A percentile compares a stretch with the other conserved stretches of the same genome.
Evolutionary conservation across 2,888 invertebrate species (phyloP).

Genomic region (Entomobrya proxima): DNA sequence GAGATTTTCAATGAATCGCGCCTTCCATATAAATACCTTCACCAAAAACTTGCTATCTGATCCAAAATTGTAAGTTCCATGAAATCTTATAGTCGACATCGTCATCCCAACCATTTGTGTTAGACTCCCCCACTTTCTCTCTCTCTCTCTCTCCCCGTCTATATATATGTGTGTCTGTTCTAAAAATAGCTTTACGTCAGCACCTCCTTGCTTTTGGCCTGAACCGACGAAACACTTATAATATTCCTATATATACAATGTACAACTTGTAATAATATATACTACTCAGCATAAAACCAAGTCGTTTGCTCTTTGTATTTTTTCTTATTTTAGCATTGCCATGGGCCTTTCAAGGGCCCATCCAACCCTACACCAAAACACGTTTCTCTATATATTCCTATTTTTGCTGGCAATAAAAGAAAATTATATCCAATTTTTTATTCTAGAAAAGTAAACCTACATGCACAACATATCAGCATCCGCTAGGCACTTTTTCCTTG

Average conservation of each 20-base stretch:
- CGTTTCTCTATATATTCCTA: too few relatives aligned
- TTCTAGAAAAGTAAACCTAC: too few relatives aligned
- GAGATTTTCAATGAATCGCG: conserved; percentile 66
- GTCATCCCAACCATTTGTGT: conserved; percentile 17
- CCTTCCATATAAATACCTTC: conserved; percentile 26
- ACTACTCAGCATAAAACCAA: too few relatives aligned
- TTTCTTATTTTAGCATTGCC: too few relatives aligned
- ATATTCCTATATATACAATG: conserved; percentile 5
- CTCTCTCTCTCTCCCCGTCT: conserved; percentile 7
- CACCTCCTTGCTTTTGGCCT: conserved; percentile 40
- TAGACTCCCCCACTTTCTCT: conserved; percentile 37
- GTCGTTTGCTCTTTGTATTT: too few relatives aligned
- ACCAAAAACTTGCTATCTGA: conserved; percentile 52
- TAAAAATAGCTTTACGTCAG: conserved; percentile 68
- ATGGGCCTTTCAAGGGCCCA: too few relatives aligned
- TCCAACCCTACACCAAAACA: too few relatives aligned
- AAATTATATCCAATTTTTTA: too few relatives aligned
- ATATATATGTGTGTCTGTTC: conserved; percentile 19
- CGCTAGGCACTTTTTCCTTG: not conserved
- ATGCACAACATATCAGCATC: too few relatives aligned
- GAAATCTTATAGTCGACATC: conserved; percentile 42
- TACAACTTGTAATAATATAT: not conserved
- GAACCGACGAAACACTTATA: conserved; percentile 32
- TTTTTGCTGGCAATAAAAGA: too few relatives aligned
- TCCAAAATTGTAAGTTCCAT: conserved; percentile 55